phyloP scores from a whole-genome alignment of 2,113 vertebrate genomes.

The Blennius ocellaris region DNA sequence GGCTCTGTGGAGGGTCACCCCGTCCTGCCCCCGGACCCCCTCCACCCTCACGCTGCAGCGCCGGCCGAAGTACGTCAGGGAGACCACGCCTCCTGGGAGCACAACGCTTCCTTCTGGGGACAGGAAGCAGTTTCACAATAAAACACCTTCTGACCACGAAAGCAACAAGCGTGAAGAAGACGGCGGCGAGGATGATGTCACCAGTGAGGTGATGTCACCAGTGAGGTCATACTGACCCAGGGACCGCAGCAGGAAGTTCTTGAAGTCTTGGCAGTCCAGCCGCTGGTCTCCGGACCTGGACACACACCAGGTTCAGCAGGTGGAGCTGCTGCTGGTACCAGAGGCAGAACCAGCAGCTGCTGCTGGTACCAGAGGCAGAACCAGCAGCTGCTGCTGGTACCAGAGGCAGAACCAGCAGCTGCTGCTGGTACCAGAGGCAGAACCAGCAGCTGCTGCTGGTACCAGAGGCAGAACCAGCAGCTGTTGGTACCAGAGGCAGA shows the following conservation, averaged over 20 bases:
- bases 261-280: conserved; percentile 87
- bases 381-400: too few relatives aligned
- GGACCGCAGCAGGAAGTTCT: conserved; percentile 87
- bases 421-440: too few relatives aligned
- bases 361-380: too few relatives aligned
- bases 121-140: neutral
- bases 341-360: too few relatives aligned
- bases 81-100: conserved; percentile 88
- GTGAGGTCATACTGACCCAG: conserved; percentile 83
- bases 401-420: too few relatives aligned
- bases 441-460: too few relatives aligned
- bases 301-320: too few relatives aligned
- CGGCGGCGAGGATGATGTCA: too few relatives aligned
- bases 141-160: neutral
- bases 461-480: too few relatives aligned
- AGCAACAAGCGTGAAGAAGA: neutral
- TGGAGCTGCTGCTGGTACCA: too few relatives aligned
- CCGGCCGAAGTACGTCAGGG: conserved; percentile 88
- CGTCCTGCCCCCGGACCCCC: conserved; percentile 87
- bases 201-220: too few relatives aligned
- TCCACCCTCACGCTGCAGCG: conserved; percentile 83
- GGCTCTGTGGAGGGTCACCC: conserved; percentile 68
- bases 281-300: conserved; percentile 87
- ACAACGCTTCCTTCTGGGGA: conserved; percentile 88
- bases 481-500: too few relatives aligned